These are phyloP conservation scores for Falco novaeseelandiae DNA, from an alignment of 2,797 vertebrate genomes.

Conservation along the genomic window DNA sequence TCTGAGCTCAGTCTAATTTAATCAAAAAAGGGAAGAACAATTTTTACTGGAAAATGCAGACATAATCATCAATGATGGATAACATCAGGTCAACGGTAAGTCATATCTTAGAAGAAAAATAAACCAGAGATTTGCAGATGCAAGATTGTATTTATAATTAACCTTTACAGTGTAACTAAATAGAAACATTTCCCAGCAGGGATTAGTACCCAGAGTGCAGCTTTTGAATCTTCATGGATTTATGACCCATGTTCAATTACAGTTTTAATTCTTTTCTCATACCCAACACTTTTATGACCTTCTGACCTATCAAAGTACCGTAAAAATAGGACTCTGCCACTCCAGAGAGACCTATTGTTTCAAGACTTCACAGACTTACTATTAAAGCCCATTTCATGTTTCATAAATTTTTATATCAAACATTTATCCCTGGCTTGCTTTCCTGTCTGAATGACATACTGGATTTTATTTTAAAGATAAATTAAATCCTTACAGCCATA, in stretches of 20 bases:
- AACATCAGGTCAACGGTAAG: not conserved
- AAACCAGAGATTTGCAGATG: not conserved
- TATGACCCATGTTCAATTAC: not conserved
- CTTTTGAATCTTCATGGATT: not conserved
- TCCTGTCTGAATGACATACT: not conserved
- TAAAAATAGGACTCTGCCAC: not conserved
- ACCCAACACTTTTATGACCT: not conserved
- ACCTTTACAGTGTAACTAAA: not conserved
- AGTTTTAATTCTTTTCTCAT: conserved; percentile 33
- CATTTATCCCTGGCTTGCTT: conserved; percentile 42
- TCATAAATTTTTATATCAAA: conserved; percentile 66
- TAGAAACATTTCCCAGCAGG: not conserved
- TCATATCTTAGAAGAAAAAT: not conserved
- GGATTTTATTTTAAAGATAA: conserved; percentile 24
- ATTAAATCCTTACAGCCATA: not conserved
- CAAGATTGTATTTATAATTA: not conserved
- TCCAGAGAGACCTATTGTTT: not conserved
- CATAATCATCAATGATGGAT: not conserved
- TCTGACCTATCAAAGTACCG: not conserved
- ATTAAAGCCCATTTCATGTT: conserved; percentile 60
- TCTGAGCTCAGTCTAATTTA: not conserved
- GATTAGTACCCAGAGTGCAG: not conserved
- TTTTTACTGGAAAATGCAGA: not conserved
- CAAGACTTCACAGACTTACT: conserved; percentile 1
- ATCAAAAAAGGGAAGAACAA: not conserved